Evolutionary conservation across 2,113 vertebrate genomes (phyloP), one percentile per base, ranked within the genome.

Genomic region (Gavia stellata): DNA sequence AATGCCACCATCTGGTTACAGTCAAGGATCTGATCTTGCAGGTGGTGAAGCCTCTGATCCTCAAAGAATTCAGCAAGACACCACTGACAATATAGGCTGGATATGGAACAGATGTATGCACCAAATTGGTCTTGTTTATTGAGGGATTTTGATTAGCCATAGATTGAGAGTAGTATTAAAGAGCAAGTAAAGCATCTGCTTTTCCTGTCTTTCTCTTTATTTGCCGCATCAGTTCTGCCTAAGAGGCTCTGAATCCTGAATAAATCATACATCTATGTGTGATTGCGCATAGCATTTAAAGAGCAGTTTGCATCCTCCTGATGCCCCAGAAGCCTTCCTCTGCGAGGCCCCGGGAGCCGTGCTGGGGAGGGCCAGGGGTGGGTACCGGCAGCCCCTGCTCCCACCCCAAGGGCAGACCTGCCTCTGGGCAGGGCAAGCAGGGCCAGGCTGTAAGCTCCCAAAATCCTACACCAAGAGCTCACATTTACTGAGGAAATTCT

Each of bases 1-100:
- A 96, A 96, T 97, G 96, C 96, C 95, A 97, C 97, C 97, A 96
- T 97, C 97, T 97, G 97, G 96, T 88, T 95, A 58, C 26, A 96
- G 95, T 42, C 84, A 88, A 81, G 65, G 79, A 53, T 84, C 78
- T 95, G 78, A 84, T 90, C 74, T 85, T 94, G 91, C 84, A 94
- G 71, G 42, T 91, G 53, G 55, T 31, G 42, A 92, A 72, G 49
- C 40, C n/a, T 33, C 63, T 67, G 65, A 81, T 89, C 50, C 80
- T 88, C 84, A 66, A 66, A 92, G 83, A 88, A 84, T 93, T 96
- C 86, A 92, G 20, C 36, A 65, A 91, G 65, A 75, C 34, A 65
- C 20, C 29, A 59, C 42, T 59, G 25, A 75, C 55, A 79, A 56
- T 50, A 70, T 18, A 80, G 44, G 40, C 52, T 86, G 81, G 66